These are phyloP conservation scores for Cheiracanthium punctorium DNA, from an alignment of 2,888 invertebrate genomes.

Conservation along the genomic window DNA sequence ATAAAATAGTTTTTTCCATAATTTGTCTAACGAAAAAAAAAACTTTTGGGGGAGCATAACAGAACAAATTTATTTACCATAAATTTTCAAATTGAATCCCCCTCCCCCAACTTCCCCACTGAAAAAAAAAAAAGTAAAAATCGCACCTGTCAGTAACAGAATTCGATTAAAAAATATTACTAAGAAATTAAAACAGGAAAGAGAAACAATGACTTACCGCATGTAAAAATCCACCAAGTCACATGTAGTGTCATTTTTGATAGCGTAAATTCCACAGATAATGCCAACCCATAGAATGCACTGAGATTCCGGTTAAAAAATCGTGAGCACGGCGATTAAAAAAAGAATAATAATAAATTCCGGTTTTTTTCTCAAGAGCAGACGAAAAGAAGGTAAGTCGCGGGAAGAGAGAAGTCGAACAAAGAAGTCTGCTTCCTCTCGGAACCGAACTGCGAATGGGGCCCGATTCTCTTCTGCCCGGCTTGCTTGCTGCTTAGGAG, in stretches of 20 bases:
- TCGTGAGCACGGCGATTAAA: background rate
- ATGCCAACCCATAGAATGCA: conserved; percentile 20
- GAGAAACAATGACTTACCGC: conserved; percentile 6
- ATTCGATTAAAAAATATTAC: too few species aligned
- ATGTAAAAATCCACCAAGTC: background rate
- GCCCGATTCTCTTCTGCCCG: too few species aligned
- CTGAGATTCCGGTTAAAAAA: background rate
- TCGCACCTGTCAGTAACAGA: background rate
- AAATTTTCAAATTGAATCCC: too few species aligned
- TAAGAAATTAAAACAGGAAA: too few species aligned
- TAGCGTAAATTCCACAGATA: background rate
- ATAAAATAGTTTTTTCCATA: too few species aligned
- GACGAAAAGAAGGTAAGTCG: conserved; percentile 17
- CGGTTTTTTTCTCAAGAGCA: background rate
- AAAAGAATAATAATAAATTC: background rate
- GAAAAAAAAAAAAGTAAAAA: too few species aligned
- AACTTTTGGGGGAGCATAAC: too few species aligned
- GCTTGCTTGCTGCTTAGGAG: background rate
- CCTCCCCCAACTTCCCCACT: too few species aligned
- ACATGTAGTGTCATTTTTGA: conserved; percentile 8
- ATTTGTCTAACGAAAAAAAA: too few species aligned
- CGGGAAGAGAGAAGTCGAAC: background rate
- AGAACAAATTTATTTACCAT: too few species aligned
- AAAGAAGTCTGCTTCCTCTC: conserved; percentile 21
- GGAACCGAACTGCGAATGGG: conserved; percentile 19